These are phyloP conservation scores for Penaeus vannamei DNA, from an alignment of 1,140 invertebrate genomes.

Conservation along the genomic window DNA sequence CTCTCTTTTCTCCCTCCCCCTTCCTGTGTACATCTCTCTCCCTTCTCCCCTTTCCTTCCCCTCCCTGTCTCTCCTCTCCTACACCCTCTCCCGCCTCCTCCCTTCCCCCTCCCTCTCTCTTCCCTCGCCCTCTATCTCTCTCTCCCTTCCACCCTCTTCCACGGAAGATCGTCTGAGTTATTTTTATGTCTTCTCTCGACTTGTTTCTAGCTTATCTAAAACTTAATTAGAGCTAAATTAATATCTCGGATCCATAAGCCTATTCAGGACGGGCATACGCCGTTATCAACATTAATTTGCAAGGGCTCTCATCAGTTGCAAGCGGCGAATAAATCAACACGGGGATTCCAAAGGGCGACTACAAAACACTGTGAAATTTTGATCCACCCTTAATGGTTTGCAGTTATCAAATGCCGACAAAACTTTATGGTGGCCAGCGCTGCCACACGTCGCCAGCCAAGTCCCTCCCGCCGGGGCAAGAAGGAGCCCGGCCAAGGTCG, in stretches of 20 bases:
- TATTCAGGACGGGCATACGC: no score
- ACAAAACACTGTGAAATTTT: constrained; percentile 48
- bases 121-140: background rate
- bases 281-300: background rate
- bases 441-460: constrained; percentile 36
- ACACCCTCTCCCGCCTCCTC: background rate
- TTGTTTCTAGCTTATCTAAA: no score
- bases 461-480: background rate
- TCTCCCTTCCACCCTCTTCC: background rate
- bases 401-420: constrained; percentile 41
- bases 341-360: constrained; percentile 5
- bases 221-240: no score
- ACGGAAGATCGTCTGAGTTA: background rate
- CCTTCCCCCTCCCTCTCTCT: background rate
- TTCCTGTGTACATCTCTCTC: no score
- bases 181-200: no score
- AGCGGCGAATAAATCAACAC: constrained; percentile 41
- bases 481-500: background rate
- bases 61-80: background rate
- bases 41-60: constrained; percentile 1
- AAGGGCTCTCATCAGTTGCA: background rate
- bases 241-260: no score
- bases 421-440: background rate
- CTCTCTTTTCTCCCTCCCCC: background rate
- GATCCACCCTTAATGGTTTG: constrained; percentile 13